Evolutionary conservation across 2,797 vertebrate species (phyloP).

Genomic region (Pipistrellus pygmaeus): DNA sequence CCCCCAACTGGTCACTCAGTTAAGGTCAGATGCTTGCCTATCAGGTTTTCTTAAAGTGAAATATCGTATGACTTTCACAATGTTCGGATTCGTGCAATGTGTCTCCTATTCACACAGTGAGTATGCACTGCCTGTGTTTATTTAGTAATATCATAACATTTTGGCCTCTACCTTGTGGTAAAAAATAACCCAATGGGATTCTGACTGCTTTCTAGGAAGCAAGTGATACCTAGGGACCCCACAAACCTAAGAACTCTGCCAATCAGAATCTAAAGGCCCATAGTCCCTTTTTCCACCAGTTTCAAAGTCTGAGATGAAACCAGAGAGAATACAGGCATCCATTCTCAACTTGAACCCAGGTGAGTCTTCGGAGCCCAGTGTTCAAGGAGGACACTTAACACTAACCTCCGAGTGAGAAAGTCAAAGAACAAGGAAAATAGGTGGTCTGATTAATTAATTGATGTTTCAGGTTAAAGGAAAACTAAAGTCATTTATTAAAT

Average conservation of each 20-base stretch:
- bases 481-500: neutral
- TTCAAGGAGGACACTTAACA: neutral
- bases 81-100: neutral
- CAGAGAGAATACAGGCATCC: neutral
- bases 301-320: neutral
- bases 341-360: conserved; percentile 11
- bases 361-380: neutral
- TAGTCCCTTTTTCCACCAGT: neutral
- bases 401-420: neutral
- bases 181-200: neutral
- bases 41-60: neutral
- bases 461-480: neutral
- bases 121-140: neutral
- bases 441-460: neutral
- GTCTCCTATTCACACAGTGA: neutral
- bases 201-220: conserved; percentile 2
- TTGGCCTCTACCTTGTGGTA: neutral
- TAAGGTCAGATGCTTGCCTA: neutral
- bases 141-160: neutral
- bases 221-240: neutral
- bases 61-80: too few species aligned
- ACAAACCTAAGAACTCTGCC: neutral
- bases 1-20: neutral
- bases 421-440: neutral
- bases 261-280: neutral